Percentiles rank a stretch among this genome's conserved stretches.
Evolutionary conservation across 1,140 invertebrate genomes (phyloP).

Genomic region (Bombus polaris): DNA sequence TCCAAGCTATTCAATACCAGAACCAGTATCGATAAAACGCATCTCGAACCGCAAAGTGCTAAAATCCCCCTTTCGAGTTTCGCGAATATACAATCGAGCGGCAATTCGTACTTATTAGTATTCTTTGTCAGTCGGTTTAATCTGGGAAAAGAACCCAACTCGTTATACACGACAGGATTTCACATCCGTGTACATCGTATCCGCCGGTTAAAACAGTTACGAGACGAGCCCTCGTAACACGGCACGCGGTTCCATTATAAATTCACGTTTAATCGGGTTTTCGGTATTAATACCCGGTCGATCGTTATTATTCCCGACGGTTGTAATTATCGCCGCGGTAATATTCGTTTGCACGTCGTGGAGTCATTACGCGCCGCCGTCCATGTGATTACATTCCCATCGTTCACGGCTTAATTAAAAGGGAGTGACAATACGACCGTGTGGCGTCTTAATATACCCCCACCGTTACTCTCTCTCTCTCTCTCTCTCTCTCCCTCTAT

Average conservation of each 20-base stretch:
- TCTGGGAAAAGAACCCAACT: not conserved
- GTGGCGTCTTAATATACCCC: conserved; percentile 32
- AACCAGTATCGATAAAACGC: too few species aligned
- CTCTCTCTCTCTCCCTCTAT: too few species aligned
- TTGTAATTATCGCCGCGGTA: conserved; percentile 45
- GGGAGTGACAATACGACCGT: conserved; percentile 34
- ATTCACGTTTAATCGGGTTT: conserved; percentile 49
- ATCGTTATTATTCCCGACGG: conserved; percentile 41
- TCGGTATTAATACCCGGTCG: conserved; percentile 39
- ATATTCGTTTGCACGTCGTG: conserved; percentile 44
- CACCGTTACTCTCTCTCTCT: too few species aligned
- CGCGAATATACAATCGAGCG: not conserved
- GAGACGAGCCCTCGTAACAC: conserved; percentile 13
- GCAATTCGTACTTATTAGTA: not conserved
- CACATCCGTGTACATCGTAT: not conserved
- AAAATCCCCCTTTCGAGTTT: not conserved
- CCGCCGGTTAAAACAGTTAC: conserved; percentile 10
- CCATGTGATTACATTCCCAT: conserved; percentile 40
- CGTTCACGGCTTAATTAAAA: conserved; percentile 50
- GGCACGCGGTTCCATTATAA: conserved; percentile 37
- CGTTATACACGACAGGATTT: not conserved
- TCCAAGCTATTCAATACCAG: too few species aligned
- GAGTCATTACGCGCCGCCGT: conserved; percentile 36
- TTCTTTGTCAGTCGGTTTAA: not conserved
- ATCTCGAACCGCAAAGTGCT: not conserved